Conservation (phyloP, 2,888 invertebrate genomes). For the Thecophora atra region DNA sequence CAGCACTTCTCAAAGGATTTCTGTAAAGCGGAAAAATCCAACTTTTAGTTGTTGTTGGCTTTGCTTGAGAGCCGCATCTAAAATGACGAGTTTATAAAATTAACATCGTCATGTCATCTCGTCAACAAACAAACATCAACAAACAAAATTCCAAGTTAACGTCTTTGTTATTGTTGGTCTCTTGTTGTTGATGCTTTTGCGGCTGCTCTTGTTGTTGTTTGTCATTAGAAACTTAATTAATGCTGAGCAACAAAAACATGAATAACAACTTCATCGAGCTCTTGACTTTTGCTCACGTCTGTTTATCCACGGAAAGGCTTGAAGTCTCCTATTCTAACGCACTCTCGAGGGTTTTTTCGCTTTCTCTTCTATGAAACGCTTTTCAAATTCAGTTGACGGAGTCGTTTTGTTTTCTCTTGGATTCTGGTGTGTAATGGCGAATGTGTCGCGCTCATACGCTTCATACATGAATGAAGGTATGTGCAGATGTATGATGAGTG, state of each 20-base stretch:
- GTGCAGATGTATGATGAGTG: background rate
- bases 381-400: conserved; percentile 23
- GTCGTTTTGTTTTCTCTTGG: conserved; percentile 1
- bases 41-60: background rate
- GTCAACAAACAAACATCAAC: conserved; percentile 39
- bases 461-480: background rate
- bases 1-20: background rate
- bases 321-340: too few relatives aligned
- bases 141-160: conserved; percentile 30
- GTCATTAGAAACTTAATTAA: conserved; percentile 56
- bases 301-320: background rate
- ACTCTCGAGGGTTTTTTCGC: background rate
- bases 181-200: too few relatives aligned
- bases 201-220: conserved; percentile 46
- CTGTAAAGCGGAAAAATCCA: background rate
- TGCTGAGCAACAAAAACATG: conserved; percentile 50
- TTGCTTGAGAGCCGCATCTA: background rate
- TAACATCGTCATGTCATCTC: conserved; percentile 41
- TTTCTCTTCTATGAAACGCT: background rate
- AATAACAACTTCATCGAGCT: background rate
- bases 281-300: conserved; percentile 16
- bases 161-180: conserved; percentile 30
- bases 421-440: background rate
- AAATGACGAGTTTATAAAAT: conserved; percentile 42
- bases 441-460: background rate